Evolutionary conservation across 2,888 invertebrate genomes (phyloP), one percentile per base, ranked within the genome.

Genomic region (Eilema caniola): DNA sequence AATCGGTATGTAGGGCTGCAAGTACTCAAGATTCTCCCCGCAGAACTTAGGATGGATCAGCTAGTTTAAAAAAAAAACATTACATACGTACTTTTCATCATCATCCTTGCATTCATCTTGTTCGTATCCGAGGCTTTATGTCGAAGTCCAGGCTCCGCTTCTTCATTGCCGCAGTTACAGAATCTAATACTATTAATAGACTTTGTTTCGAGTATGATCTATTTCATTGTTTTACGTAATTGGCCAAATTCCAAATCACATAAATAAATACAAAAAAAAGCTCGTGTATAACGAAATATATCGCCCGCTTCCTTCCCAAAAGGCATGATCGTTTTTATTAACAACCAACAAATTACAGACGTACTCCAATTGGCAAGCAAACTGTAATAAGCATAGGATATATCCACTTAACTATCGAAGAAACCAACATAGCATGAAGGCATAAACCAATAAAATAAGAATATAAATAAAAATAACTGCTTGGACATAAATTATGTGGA

Each of bases 391-490:
- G 83, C 84, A 81, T 82, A 82, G 86, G 84, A 84, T 83, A 86
- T 85, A 86, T 86, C 87, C 88, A 91, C 91, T 92, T 90, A 90
- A 87, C 88, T 72, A 70, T 83, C 77, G 75, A 77, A 83, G 83
- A 74, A 77, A 71, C 88, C 91, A 93, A 92, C 93, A 93, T 87
- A 87, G 90, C 93, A 89, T 92, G 88, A 90, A 92, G 88, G 88
- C 92, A 89, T 93, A 93, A 93, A 93, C 91, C 92, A 93, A 93
- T 92, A 92, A 92, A 92, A 91, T 88, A 89, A 86, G 89, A 88
- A 87, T 89, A 92, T 92, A 93, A 93, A 92, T 92, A 92, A 92
- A 91, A 92, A 89, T 92, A 92, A 92, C 90, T 92, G 92, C 89
- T 87, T 84, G 77, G 86, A 81, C 89, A 89, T 92, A 92, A 90